Percentiles rank a stretch among this genome's conserved stretches.
These are phyloP conservation scores for Drosophila subobscura DNA, from an alignment of 1,140 invertebrate genomes.

Conservation along the genomic window DNA sequence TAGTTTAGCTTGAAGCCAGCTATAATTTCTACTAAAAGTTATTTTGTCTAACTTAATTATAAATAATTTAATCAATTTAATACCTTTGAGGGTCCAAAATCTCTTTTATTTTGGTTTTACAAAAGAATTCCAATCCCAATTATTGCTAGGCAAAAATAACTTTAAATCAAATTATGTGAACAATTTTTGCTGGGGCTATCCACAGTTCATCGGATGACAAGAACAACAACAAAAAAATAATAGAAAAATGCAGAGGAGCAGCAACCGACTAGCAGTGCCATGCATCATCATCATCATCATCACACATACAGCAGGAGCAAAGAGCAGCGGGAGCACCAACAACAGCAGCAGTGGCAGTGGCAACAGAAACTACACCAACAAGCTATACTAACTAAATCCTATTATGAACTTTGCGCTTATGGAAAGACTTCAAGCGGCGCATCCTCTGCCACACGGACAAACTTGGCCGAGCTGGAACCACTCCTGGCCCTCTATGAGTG, in stretches of 20 bases:
- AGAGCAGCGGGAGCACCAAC: conserved; percentile 6
- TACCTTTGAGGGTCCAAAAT: no score
- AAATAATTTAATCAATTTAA: no score
- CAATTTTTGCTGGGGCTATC: not conserved
- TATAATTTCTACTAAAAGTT: no score
- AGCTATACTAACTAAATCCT: conserved; percentile 75
- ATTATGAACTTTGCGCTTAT: conserved; percentile 80
- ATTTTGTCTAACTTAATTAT: no score
- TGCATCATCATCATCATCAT: conserved; percentile 73
- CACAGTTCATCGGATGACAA: conserved; percentile 36
- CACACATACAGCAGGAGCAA: conserved; percentile 30
- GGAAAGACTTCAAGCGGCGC: no score
- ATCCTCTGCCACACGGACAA: conserved; percentile 49
- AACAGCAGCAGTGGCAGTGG: conserved; percentile 25
- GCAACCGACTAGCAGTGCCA: conserved; percentile 25
- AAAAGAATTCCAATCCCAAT: not conserved
- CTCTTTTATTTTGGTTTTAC: not conserved
- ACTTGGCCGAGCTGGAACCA: conserved; percentile 29
- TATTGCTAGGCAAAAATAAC: not conserved
- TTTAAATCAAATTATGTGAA: not conserved
- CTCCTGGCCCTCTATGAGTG: conserved; percentile 4
- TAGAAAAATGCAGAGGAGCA: conserved; percentile 22
- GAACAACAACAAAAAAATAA: no score
- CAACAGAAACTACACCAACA: conserved; percentile 52
- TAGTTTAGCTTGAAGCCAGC: no score